phyloP scores from a whole-genome alignment of 2,113 vertebrate species.

The Mellivora capensis region DNA sequence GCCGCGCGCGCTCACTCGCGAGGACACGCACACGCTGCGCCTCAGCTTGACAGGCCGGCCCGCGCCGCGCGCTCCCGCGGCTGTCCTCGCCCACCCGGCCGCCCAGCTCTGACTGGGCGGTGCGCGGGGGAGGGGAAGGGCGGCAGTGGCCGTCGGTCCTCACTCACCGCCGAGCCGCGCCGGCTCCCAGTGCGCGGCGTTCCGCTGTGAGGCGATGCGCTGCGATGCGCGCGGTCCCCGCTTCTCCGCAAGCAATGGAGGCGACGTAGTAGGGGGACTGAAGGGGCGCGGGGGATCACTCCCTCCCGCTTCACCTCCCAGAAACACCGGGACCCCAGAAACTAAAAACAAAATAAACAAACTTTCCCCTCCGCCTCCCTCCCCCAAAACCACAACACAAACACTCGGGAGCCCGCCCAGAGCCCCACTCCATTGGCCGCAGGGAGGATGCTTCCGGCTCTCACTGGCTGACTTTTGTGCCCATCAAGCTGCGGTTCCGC shows the following conservation, averaged over 20 bases:
- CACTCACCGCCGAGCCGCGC: slow-evolving; percentile 73
- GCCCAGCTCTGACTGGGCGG: not conserved
- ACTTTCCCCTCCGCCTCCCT: slow-evolving; percentile 84
- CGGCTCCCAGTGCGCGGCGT: slow-evolving; percentile 64
- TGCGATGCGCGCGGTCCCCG: slow-evolving; percentile 59
- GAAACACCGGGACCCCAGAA: slow-evolving; percentile 76
- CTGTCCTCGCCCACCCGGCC: slow-evolving; percentile 45
- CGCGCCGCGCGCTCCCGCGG: slow-evolving; percentile 54
- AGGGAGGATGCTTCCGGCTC: not conserved
- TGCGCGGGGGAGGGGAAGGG: slow-evolving; percentile 20
- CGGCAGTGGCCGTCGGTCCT: slow-evolving; percentile 20
- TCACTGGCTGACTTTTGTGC: slow-evolving; percentile 35
- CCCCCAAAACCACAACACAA: slow-evolving; percentile 85
- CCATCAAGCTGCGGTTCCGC: slow-evolving; percentile 55
- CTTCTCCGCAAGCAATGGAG: slow-evolving; percentile 67
- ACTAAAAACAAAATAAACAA: slow-evolving; percentile 79
- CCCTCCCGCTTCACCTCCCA: slow-evolving; percentile 62
- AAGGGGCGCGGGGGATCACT: slow-evolving; percentile 21
- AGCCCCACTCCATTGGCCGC: slow-evolving; percentile 72
- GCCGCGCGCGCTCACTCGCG: slow-evolving; percentile 23
- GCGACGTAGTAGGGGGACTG: slow-evolving; percentile 33
- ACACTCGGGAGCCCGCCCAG: slow-evolving; percentile 80
- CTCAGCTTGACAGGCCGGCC: slow-evolving; percentile 30
- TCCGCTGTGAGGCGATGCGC: slow-evolving; percentile 62
- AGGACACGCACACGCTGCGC: slow-evolving; percentile 35